phyloP scores from a whole-genome alignment of 2,888 invertebrate genomes.

The Drosophila mayaguana region DNA sequence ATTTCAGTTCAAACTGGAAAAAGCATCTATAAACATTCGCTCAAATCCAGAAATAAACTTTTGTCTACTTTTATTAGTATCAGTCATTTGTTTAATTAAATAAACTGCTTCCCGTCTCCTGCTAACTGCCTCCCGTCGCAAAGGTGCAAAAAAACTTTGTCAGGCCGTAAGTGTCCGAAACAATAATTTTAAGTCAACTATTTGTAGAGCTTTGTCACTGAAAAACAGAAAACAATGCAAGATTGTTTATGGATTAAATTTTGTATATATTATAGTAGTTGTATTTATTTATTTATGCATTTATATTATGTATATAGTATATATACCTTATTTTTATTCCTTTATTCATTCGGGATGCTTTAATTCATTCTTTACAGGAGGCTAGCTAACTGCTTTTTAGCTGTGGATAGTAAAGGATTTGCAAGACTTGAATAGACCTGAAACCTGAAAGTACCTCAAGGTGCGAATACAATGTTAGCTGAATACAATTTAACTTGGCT shows the following conservation, averaged over 20 bases:
- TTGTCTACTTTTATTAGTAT: slow-evolving; percentile 7
- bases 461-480: too few relatives aligned
- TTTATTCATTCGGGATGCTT: too few relatives aligned
- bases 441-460: neutral
- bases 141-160: neutral
- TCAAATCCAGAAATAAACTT: slow-evolving; percentile 11
- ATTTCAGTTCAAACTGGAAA: slow-evolving; percentile 26
- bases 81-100: slow-evolving; percentile 13
- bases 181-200: neutral
- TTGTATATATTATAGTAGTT: neutral
- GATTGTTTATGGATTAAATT: neutral
- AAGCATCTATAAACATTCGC: neutral
- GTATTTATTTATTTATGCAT: too few relatives aligned
- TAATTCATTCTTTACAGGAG: too few relatives aligned
- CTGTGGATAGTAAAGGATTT: too few relatives aligned
- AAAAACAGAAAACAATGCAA: neutral
- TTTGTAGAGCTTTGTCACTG: neutral
- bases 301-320: too few relatives aligned
- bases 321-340: too few relatives aligned
- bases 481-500: neutral
- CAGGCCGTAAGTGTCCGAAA: neutral
- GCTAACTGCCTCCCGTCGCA: neutral
- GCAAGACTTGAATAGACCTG: too few relatives aligned
- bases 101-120: neutral
- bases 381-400: too few relatives aligned